A percentile compares a stretch with the other conserved stretches of the same genome.
These are phyloP conservation scores for Ryuthela nishihirai DNA, from an alignment of 2,888 invertebrate genomes.

Conservation along the genomic window DNA sequence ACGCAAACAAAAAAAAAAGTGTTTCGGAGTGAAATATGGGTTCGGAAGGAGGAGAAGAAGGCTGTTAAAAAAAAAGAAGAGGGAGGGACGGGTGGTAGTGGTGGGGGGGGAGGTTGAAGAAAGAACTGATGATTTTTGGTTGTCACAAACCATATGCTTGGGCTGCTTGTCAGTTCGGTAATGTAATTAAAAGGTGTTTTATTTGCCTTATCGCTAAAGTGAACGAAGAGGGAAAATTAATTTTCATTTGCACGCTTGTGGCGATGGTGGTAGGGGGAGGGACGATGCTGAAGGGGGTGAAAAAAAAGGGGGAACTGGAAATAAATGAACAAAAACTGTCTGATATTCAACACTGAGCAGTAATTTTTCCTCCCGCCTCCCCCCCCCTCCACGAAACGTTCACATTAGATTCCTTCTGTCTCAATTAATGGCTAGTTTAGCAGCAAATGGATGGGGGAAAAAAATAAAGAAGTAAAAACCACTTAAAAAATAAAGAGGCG, in stretches of 20 bases:
- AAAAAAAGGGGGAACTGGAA: background rate
- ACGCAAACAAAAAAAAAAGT: constrained; percentile 31
- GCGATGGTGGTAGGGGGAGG: constrained; percentile 10
- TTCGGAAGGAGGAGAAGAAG: background rate
- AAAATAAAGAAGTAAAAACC: too few species aligned
- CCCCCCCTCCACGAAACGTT: too few species aligned
- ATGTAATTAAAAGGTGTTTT: constrained; percentile 36
- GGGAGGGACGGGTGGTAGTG: constrained; percentile 1
- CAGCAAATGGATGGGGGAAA: too few species aligned
- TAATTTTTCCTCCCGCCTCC: too few species aligned
- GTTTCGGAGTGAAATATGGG: background rate
- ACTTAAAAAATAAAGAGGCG: too few species aligned
- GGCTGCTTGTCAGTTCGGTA: constrained; percentile 26
- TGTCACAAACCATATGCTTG: constrained; percentile 23
- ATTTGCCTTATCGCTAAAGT: constrained; percentile 12
- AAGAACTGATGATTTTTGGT: background rate
- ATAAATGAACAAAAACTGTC: too few species aligned
- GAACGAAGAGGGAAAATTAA: constrained; percentile 20
- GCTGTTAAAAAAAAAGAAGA: background rate
- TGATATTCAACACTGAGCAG: too few species aligned
- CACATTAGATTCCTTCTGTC: too few species aligned
- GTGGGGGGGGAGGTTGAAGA: constrained; percentile 25
- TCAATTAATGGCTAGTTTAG: too few species aligned
- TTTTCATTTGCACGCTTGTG: constrained; percentile 30
- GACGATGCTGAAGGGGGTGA: background rate